A percentile compares a stretch with the other conserved stretches of the same genome.
These are phyloP conservation scores for Brachionus asplanchnoidis DNA, from an alignment of 1,140 invertebrate species.

Conservation along the genomic window DNA sequence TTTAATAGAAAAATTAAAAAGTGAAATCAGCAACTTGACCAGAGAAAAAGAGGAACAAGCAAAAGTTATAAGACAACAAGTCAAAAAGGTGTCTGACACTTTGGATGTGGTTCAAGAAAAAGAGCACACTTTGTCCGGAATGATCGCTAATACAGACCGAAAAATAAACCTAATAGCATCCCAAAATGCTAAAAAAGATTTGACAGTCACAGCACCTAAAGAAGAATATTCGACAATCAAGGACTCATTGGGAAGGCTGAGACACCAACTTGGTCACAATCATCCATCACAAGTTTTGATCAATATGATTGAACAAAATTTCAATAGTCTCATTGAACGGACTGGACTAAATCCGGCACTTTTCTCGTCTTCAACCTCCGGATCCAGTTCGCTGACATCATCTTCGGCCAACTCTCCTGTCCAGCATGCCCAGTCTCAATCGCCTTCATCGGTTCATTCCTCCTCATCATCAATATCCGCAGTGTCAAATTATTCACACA, in stretches of 20 bases:
- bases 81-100: constrained; percentile 7
- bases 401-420: constrained; percentile 34
- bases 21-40: not conserved
- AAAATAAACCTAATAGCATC: constrained; percentile 2
- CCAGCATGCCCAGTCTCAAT: constrained; percentile 17
- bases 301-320: constrained; percentile 27
- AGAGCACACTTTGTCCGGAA: constrained; percentile 24
- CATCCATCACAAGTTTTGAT: constrained; percentile 9
- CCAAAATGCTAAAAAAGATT: not conserved
- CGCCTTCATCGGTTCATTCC: constrained; percentile 33
- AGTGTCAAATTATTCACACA: not conserved
- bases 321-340: not conserved
- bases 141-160: constrained; percentile 19
- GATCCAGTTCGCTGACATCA: constrained; percentile 11
- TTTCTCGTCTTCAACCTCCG: not conserved
- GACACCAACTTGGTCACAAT: not conserved
- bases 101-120: constrained; percentile 37
- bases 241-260: not conserved
- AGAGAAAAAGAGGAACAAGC: constrained; percentile 3
- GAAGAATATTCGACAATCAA: not conserved
- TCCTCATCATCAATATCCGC: constrained; percentile 30
- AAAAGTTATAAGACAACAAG: constrained; percentile 19
- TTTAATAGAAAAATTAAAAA: constrained; percentile 4
- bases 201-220: not conserved
- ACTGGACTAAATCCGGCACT: not conserved